Evolutionary conservation across 2,888 invertebrate genomes (phyloP).

Genomic region (Eulithis testata): DNA sequence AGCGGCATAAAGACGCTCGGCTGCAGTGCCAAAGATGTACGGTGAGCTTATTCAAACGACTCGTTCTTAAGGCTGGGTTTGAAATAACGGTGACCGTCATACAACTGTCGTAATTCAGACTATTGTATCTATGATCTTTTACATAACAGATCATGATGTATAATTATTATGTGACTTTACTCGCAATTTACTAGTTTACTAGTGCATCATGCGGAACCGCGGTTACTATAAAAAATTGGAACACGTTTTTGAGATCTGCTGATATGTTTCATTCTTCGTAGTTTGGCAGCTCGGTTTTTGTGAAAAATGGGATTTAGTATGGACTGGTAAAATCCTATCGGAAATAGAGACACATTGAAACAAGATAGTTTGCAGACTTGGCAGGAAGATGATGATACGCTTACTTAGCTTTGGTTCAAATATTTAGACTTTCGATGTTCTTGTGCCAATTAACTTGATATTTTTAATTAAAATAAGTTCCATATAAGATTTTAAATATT

Average conservation of each 20-base stretch:
- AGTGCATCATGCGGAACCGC: too few species aligned
- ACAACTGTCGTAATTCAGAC: neutral
- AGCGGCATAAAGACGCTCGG: constrained; percentile 21
- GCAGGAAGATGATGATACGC: constrained; percentile 1
- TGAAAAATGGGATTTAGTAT: constrained; percentile 2
- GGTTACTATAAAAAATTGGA: too few species aligned
- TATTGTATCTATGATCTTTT: too few species aligned
- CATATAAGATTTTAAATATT: too few species aligned
- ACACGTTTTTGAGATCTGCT: neutral
- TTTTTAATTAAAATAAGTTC: too few species aligned
- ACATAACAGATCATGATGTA: neutral
- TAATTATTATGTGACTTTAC: too few species aligned
- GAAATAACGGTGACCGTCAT: neutral
- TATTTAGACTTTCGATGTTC: neutral
- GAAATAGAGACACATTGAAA: constrained; percentile 23
- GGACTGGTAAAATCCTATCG: constrained; percentile 17
- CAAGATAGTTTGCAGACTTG: constrained; percentile 16
- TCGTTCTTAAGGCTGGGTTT: constrained; percentile 17
- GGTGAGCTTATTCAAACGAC: constrained; percentile 36
- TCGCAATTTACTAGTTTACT: too few species aligned
- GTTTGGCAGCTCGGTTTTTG: neutral
- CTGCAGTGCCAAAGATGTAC: constrained; percentile 36
- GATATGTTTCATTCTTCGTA: neutral
- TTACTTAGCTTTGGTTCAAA: constrained; percentile 1
- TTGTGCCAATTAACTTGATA: too few species aligned